A percentile compares a stretch with the other conserved stretches of the same genome.
These are phyloP conservation scores for Pygmarrhopalites habei DNA, from an alignment of 1,140 invertebrate species.

Conservation along the genomic window DNA sequence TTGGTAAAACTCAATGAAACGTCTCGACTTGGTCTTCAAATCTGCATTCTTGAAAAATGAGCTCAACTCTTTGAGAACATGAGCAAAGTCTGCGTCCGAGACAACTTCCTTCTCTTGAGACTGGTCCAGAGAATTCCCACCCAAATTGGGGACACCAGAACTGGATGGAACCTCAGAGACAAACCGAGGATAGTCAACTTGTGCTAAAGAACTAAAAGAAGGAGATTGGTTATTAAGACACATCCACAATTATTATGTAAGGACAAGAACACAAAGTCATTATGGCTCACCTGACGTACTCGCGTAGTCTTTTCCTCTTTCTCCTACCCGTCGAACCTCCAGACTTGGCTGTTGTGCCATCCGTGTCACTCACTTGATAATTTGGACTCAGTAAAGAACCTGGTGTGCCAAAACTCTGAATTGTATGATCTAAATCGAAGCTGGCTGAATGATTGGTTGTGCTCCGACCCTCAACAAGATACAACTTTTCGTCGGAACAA, in stretches of 20 bases:
- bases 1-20: slow-evolving; percentile 85
- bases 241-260: not conserved
- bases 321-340: slow-evolving; percentile 40
- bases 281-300: slow-evolving; percentile 40
- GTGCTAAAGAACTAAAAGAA: slow-evolving; percentile 8
- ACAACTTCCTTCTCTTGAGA: slow-evolving; percentile 23
- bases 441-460: slow-evolving; percentile 3
- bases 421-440: slow-evolving; percentile 9
- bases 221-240: not conserved
- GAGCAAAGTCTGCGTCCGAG: slow-evolving; percentile 28
- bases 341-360: slow-evolving; percentile 25
- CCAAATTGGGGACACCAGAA: slow-evolving; percentile 21
- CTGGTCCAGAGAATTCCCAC: slow-evolving; percentile 31
- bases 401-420: slow-evolving; percentile 22
- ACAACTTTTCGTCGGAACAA: slow-evolving; percentile 80
- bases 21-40: slow-evolving; percentile 55
- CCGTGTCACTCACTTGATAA: slow-evolving; percentile 9
- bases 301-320: slow-evolving; percentile 65
- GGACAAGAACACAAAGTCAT: slow-evolving; percentile 2
- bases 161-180: slow-evolving; percentile 17
- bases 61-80: slow-evolving; percentile 27
- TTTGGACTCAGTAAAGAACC: slow-evolving; percentile 30
- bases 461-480: slow-evolving; percentile 52
- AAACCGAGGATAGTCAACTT: slow-evolving; percentile 17
- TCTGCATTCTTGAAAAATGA: slow-evolving; percentile 18